Evolutionary conservation across 2,797 vertebrate genomes (phyloP).

Genomic region (Cuniculus paca): DNA sequence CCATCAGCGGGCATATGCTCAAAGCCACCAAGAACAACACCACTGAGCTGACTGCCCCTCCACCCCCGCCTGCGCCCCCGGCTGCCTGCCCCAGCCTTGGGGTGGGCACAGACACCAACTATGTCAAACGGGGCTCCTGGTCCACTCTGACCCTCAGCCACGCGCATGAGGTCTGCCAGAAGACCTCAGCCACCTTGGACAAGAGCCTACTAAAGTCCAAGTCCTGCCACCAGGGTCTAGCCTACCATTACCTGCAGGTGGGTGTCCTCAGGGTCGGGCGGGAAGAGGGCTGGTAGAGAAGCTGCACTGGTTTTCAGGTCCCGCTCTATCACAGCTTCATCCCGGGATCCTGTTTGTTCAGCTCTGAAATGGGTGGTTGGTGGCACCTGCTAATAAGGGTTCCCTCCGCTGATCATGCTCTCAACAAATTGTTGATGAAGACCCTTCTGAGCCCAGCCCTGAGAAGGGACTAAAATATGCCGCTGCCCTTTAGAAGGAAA

Average conservation of each 20-base stretch:
- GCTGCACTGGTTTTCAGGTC: background rate
- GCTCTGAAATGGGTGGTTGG: background rate
- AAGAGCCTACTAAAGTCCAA: constrained; percentile 98
- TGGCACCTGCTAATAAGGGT: background rate
- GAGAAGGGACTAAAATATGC: background rate
- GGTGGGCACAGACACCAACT: constrained; percentile 92
- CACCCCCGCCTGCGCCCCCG: constrained; percentile 84
- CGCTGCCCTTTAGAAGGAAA: constrained; percentile 35
- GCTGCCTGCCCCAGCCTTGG: constrained; percentile 90
- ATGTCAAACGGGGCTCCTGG: constrained; percentile 97
- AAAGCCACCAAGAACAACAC: constrained; percentile 97
- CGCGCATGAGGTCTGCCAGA: constrained; percentile 96
- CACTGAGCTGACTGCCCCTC: constrained; percentile 93
- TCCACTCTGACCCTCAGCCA: constrained; percentile 97
- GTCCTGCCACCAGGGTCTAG: constrained; percentile 97
- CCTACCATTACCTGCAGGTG: constrained; percentile 98
- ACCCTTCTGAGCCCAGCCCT: background rate
- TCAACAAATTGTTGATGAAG: background rate
- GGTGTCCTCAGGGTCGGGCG: constrained; percentile 84
- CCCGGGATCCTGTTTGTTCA: background rate
- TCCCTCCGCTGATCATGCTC: background rate
- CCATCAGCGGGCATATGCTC: constrained; percentile 97
- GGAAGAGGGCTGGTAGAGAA: background rate
- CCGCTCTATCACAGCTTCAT: background rate
- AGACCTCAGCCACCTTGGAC: constrained; percentile 97